Evolutionary conservation across 1,140 invertebrate genomes (phyloP).

Genomic region (Cotesia glomerata): DNA sequence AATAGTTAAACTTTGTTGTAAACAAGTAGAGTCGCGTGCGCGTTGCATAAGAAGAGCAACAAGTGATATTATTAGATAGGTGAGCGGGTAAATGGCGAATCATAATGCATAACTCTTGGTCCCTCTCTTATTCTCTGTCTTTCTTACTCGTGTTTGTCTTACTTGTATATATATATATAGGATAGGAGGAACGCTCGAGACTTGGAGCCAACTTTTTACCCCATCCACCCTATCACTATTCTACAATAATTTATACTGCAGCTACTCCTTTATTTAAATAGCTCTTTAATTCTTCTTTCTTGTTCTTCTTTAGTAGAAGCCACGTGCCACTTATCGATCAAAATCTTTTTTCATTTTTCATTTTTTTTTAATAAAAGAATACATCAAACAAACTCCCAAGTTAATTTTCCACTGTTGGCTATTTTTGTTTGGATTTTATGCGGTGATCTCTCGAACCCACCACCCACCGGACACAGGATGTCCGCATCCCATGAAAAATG

Average conservation of each 20-base stretch:
- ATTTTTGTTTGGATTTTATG: slow-evolving; percentile 57
- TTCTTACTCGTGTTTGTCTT: background rate
- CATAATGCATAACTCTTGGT: slow-evolving; percentile 59
- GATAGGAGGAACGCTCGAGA: too few species aligned
- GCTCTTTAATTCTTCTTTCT: too few species aligned
- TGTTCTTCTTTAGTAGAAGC: too few species aligned
- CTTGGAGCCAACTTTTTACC: background rate
- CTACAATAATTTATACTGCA: slow-evolving; percentile 22
- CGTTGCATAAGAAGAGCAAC: slow-evolving; percentile 43
- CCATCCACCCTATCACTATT: background rate
- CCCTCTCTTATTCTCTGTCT: slow-evolving; percentile 44
- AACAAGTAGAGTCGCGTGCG: slow-evolving; percentile 1
- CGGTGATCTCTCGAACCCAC: slow-evolving; percentile 39
- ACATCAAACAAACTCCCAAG: too few species aligned
- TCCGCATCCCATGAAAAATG: slow-evolving; percentile 57
- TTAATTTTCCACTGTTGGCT: background rate
- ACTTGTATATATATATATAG: background rate
- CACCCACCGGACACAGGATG: slow-evolving; percentile 53
- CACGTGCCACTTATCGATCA: too few species aligned
- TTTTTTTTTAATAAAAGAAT: too few species aligned
- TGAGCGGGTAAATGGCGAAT: slow-evolving; percentile 46
- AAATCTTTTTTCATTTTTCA: too few species aligned
- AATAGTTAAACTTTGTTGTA: too few species aligned
- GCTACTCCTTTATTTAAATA: too few species aligned
- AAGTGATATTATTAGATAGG: slow-evolving; percentile 59